These are phyloP conservation scores for Tarsius wallacei DNA, from an alignment of 2,797 vertebrate species.

Conservation along the genomic window DNA sequence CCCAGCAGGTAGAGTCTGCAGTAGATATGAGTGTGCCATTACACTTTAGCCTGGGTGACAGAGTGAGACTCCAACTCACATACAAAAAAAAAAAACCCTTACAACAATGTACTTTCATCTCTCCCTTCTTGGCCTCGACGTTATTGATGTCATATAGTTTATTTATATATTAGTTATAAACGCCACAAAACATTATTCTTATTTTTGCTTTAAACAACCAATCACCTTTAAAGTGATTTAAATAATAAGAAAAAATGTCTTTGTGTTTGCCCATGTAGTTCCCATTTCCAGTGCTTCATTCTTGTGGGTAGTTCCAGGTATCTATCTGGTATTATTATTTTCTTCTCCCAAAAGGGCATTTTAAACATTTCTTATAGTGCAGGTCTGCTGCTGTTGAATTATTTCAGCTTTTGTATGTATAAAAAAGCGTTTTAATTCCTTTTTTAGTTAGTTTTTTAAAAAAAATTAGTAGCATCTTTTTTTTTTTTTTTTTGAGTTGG, in stretches of 20 bases:
- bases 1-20: no score
- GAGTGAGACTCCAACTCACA: no score
- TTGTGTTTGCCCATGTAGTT: background rate
- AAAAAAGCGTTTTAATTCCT: background rate
- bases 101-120: background rate
- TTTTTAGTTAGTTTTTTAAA: background rate
- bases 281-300: background rate
- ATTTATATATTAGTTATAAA: background rate
- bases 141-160: background rate
- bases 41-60: no score
- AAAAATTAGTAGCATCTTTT: no score
- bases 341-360: background rate
- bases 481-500: no score
- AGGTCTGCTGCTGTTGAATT: background rate
- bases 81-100: background rate
- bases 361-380: background rate
- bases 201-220: constrained; percentile 11
- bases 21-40: no score
- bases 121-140: background rate
- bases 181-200: background rate
- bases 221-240: background rate
- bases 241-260: background rate
- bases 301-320: background rate
- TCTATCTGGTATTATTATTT: background rate
- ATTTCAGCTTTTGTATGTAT: background rate